These are phyloP conservation scores for Coilia nasus DNA, from an alignment of 2,797 vertebrate species.

Conservation along the genomic window DNA sequence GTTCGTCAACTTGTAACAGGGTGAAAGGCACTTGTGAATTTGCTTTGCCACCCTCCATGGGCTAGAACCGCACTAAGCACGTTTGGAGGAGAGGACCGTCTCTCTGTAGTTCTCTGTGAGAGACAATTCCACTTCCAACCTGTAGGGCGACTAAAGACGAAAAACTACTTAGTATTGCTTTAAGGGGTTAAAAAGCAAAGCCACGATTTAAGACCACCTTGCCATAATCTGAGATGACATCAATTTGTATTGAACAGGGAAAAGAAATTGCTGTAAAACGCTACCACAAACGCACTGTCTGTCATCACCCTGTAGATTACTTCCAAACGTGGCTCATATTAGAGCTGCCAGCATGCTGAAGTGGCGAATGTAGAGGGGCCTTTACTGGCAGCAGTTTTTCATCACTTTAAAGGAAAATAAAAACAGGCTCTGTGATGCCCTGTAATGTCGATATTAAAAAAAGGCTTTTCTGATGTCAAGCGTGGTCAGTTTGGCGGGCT, in stretches of 20 bases:
- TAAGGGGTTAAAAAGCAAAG: background rate
- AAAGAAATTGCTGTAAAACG: background rate
- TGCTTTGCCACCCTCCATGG: too few species aligned
- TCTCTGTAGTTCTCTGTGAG: too few species aligned
- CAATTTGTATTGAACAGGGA: background rate
- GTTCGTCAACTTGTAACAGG: too few species aligned
- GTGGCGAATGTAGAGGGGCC: background rate
- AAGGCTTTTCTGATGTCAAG: constrained; percentile 37
- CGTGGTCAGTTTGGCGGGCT: constrained; percentile 45
- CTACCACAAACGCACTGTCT: background rate
- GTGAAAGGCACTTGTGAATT: too few species aligned
- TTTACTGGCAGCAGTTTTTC: background rate
- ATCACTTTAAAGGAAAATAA: constrained; percentile 27
- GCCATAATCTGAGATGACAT: background rate
- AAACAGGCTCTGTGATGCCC: constrained; percentile 46
- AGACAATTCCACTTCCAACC: too few species aligned
- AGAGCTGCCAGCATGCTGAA: background rate
- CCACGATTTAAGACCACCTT: background rate
- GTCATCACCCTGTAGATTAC: background rate
- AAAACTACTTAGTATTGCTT: too few species aligned
- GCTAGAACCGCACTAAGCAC: too few species aligned
- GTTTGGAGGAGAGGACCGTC: too few species aligned
- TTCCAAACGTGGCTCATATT: background rate
- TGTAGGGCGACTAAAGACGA: too few species aligned
- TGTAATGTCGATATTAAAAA: constrained; percentile 31